Evolutionary conservation across 2,113 vertebrate species (phyloP).

Genomic region (Laticauda laticaudata): DNA sequence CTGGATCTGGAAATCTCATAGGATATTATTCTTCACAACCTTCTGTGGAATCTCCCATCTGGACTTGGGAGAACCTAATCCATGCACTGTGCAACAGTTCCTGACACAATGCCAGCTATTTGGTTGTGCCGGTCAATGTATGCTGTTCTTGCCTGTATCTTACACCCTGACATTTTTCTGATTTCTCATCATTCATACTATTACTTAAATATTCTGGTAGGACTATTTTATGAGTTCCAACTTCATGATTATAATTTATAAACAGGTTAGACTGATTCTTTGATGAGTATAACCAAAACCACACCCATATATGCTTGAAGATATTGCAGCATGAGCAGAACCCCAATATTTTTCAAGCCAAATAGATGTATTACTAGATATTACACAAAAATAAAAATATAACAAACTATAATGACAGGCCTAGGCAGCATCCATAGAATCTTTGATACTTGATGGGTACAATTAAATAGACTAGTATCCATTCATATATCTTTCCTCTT

Average conservation of each 20-base stretch:
- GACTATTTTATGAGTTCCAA: conserved; percentile 19
- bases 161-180: too few relatives aligned
- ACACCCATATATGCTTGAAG: not conserved
- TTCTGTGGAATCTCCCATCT: not conserved
- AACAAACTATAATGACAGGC: not conserved
- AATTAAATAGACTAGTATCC: not conserved
- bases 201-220: not conserved
- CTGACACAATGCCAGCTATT: too few relatives aligned
- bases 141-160: too few relatives aligned
- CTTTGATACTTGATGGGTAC: not conserved
- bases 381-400: not conserved
- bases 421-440: not conserved
- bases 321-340: not conserved
- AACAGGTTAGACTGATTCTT: conserved; percentile 32
- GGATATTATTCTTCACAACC: not conserved
- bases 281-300: not conserved
- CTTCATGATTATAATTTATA: conserved; percentile 16
- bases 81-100: not conserved
- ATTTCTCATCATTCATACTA: not conserved
- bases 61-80: not conserved
- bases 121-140: too few relatives aligned
- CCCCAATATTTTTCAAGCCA: not conserved
- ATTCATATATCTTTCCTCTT: not conserved
- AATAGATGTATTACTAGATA: not conserved
- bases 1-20: not conserved